These are phyloP conservation scores for Masnerella sp. DNA, from an alignment of 2,888 invertebrate species.

Conservation along the genomic window DNA sequence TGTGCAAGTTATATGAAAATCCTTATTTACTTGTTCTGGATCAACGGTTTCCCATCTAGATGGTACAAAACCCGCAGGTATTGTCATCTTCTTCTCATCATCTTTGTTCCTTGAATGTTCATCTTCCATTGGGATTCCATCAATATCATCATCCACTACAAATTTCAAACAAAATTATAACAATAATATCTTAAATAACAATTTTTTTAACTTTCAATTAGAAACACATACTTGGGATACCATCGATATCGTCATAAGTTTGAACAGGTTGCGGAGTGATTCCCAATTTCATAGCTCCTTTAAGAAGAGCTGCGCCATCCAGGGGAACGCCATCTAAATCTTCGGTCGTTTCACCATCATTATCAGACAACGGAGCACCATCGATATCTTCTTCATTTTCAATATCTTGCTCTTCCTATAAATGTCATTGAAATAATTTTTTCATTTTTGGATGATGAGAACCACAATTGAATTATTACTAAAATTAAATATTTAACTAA, in stretches of 20 bases:
- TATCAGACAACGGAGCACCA: slow-evolving; percentile 82
- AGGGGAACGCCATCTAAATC: slow-evolving; percentile 83
- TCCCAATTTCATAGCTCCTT: slow-evolving; percentile 82
- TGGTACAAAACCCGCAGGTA: slow-evolving; percentile 87
- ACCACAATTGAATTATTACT: slow-evolving; percentile 12
- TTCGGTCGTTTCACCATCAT: slow-evolving; percentile 78
- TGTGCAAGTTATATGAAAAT: too few relatives aligned
- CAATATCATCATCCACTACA: slow-evolving; percentile 86
- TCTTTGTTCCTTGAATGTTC: slow-evolving; percentile 68
- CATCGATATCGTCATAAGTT: slow-evolving; percentile 84
- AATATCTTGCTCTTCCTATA: slow-evolving; percentile 70
- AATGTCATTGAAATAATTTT: neutral
- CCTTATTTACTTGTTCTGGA: slow-evolving; percentile 84
- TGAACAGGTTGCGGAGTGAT: slow-evolving; percentile 74
- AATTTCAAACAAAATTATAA: neutral
- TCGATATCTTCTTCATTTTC: slow-evolving; percentile 84
- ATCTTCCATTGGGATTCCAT: slow-evolving; percentile 84
- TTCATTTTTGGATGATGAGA: too few relatives aligned
- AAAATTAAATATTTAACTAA: too few relatives aligned
- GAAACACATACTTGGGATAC: slow-evolving; percentile 80
- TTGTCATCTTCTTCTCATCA: slow-evolving; percentile 75
- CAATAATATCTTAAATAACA: neutral
- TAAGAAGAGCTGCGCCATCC: slow-evolving; percentile 89
- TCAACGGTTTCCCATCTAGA: slow-evolving; percentile 99
- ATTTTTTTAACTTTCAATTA: slow-evolving; percentile 31